Evolutionary conservation across 2,888 invertebrate species (phyloP).

Genomic region (Ornithoptera alexandrae): DNA sequence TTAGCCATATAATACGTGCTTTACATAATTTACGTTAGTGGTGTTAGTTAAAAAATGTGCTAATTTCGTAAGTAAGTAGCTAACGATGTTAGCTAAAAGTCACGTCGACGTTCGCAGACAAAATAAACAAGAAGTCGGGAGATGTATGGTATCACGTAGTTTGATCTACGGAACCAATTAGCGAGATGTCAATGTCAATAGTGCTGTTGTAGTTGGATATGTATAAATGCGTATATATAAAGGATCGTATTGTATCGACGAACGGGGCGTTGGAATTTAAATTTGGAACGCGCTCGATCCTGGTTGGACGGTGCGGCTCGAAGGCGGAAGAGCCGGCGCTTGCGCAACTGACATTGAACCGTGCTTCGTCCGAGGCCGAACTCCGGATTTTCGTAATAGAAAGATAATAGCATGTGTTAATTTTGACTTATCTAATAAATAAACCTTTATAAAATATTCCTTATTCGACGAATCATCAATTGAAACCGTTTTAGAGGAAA

Average conservation of each 20-base stretch:
- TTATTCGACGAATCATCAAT: constrained; percentile 27
- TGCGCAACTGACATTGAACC: constrained; percentile 79
- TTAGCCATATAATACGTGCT: constrained; percentile 18
- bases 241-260: constrained; percentile 30
- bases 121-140: constrained; percentile 20
- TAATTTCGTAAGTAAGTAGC: constrained; percentile 30
- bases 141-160: constrained; percentile 23
- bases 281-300: constrained; percentile 56
- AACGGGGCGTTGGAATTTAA: constrained; percentile 57
- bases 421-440: constrained; percentile 40
- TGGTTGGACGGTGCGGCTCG: constrained; percentile 53
- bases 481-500: constrained; percentile 46
- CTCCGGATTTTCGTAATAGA: constrained; percentile 64
- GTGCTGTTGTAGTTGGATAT: constrained; percentile 4
- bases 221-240: neutral
- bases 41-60: constrained; percentile 24
- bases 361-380: constrained; percentile 66
- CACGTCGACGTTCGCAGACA: constrained; percentile 32
- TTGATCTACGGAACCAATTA: constrained; percentile 1
- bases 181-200: constrained; percentile 13
- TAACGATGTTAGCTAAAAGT: constrained; percentile 30
- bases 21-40: constrained; percentile 10
- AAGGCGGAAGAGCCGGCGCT: constrained; percentile 71
- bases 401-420: constrained; percentile 49
- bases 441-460: constrained; percentile 38